Conservation (phyloP, 2,113 vertebrate genomes). For the Albula goreensis region DNA sequence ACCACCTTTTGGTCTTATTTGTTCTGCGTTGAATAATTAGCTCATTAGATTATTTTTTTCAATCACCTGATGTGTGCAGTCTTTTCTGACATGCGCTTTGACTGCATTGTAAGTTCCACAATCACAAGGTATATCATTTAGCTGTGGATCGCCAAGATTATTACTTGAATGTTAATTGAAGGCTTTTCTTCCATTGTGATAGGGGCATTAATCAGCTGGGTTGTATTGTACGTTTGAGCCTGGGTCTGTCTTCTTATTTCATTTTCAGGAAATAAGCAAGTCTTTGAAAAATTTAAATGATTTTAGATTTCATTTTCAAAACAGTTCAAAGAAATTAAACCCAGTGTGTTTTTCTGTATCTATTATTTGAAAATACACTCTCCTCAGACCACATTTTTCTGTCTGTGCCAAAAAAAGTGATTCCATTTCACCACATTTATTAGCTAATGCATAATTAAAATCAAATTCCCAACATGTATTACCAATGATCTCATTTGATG, state of each 20-base stretch:
- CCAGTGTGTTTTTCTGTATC: slow-evolving; percentile 60
- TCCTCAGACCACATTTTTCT: slow-evolving; percentile 43
- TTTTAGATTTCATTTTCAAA: slow-evolving; percentile 67
- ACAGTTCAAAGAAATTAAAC: slow-evolving; percentile 68
- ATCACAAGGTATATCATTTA: slow-evolving; percentile 7
- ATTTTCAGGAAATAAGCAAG: slow-evolving; percentile 46
- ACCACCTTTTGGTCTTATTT: slow-evolving; percentile 61
- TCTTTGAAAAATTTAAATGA: slow-evolving; percentile 64
- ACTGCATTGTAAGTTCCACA: slow-evolving; percentile 18
- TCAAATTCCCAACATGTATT: slow-evolving; percentile 28
- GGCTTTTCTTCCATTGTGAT: neutral
- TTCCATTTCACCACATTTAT: slow-evolving; percentile 44
- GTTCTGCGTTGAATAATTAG: slow-evolving; percentile 46
- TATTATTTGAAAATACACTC: slow-evolving; percentile 65
- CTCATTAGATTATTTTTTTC: slow-evolving; percentile 19
- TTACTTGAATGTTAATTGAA: slow-evolving; percentile 35
- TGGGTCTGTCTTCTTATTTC: slow-evolving; percentile 40
- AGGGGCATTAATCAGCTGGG: slow-evolving; percentile 2
- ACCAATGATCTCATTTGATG: slow-evolving; percentile 16
- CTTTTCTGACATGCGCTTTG: slow-evolving; percentile 24
- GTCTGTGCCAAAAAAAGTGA: slow-evolving; percentile 48
- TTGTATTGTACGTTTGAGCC: neutral
- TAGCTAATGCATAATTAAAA: slow-evolving; percentile 34
- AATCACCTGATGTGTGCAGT: slow-evolving; percentile 21
- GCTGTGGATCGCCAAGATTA: slow-evolving; percentile 33